A percentile compares a stretch with the other conserved stretches of the same genome.
These are phyloP conservation scores for Chloroclystis v-ata DNA, from an alignment of 2,888 invertebrate genomes.

Conservation along the genomic window DNA sequence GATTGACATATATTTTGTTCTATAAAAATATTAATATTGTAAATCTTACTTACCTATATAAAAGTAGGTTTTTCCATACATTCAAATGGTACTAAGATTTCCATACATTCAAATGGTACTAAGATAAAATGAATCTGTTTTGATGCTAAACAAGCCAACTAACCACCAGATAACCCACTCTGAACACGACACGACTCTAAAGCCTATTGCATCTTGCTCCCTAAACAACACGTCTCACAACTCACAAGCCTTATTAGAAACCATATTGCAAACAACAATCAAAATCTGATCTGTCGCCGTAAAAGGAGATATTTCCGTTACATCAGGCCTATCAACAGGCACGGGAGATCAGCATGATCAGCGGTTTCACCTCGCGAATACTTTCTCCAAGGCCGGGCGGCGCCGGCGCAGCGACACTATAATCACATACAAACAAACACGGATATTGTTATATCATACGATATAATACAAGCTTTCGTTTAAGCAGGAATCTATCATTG, in stretches of 20 bases:
- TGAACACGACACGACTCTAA: too few relatives aligned
- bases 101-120: too few relatives aligned
- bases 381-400: slow-evolving; percentile 71
- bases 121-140: too few relatives aligned
- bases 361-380: slow-evolving; percentile 56
- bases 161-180: too few relatives aligned
- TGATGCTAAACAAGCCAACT: too few relatives aligned
- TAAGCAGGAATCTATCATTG: slow-evolving; percentile 37
- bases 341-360: slow-evolving; percentile 44
- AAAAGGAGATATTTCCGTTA: slow-evolving; percentile 37
- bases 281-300: slow-evolving; percentile 15
- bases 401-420: slow-evolving; percentile 43
- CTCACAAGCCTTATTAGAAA: slow-evolving; percentile 5
- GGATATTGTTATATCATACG: slow-evolving; percentile 58
- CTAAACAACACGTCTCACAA: background rate
- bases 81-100: too few relatives aligned
- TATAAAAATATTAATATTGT: too few relatives aligned
- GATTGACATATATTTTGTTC: too few relatives aligned
- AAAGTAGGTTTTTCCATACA: too few relatives aligned
- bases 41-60: too few relatives aligned
- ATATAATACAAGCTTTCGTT: slow-evolving; percentile 47
- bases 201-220: too few relatives aligned
- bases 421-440: slow-evolving; percentile 48
- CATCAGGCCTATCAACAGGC: slow-evolving; percentile 26
- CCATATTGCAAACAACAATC: slow-evolving; percentile 19